phyloP scores from a whole-genome alignment of 2,888 invertebrate species.

The Hanleya hanleyi region DNA sequence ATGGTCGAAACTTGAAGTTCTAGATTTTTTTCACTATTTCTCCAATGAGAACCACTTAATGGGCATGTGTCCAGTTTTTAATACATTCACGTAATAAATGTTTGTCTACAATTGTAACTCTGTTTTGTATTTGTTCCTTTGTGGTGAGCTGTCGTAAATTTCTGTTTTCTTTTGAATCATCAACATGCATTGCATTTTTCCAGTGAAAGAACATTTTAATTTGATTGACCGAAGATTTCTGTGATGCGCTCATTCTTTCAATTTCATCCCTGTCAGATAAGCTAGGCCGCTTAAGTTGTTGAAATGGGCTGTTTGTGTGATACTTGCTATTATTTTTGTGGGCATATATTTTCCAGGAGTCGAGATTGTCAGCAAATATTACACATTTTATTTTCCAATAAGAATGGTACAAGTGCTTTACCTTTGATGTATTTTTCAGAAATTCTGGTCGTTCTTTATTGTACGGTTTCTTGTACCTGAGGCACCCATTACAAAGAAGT shows the following conservation, averaged over 20 bases:
- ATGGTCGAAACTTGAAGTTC: slow-evolving; percentile 5
- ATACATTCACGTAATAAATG: not conserved
- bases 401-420: not conserved
- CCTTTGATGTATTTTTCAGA: too few species aligned
- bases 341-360: not conserved
- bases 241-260: not conserved
- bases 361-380: not conserved
- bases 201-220: not conserved
- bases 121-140: not conserved
- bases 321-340: not conserved
- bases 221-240: not conserved
- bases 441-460: not conserved
- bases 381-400: not conserved
- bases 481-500: not conserved
- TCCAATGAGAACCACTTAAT: slow-evolving; percentile 13
- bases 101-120: not conserved
- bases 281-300: not conserved
- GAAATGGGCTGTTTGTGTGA: not conserved
- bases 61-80: not conserved
- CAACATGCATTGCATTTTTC: not conserved
- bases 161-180: not conserved
- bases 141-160: not conserved
- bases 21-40: slow-evolving; percentile 13
- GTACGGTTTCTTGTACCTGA: not conserved
- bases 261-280: not conserved